phyloP scores from a whole-genome alignment of 1,140 invertebrate species.

The Chelonus insularis region DNA sequence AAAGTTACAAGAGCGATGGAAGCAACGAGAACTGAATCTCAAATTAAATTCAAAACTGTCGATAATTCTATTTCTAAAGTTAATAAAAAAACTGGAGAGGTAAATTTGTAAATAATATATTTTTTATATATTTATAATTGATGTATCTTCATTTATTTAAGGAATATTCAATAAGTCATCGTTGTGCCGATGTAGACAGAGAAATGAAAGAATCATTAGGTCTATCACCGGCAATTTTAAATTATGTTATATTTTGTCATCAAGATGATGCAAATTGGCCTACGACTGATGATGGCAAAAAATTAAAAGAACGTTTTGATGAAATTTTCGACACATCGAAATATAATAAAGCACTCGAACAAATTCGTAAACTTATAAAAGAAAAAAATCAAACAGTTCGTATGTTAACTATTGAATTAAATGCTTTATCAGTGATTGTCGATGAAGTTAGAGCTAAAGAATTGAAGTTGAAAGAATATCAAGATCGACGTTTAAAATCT shows the following conservation, averaged over 20 bases:
- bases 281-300: conserved; percentile 89
- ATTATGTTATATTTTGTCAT: conserved; percentile 98
- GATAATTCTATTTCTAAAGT: conserved; percentile 68
- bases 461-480: conserved; percentile 62
- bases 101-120: too few relatives aligned
- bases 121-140: too few relatives aligned
- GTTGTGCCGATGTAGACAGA: conserved; percentile 73
- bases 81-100: conserved; percentile 39
- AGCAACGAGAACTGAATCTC: conserved; percentile 63
- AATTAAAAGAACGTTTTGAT: conserved; percentile 95
- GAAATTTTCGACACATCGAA: conserved; percentile 94
- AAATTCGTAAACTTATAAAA: conserved; percentile 73
- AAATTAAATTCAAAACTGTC: conserved; percentile 67
- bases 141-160: too few relatives aligned
- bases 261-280: conserved; percentile 99
- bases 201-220: conserved; percentile 72
- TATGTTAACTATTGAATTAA: conserved; percentile 51
- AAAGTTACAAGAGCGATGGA: conserved; percentile 68
- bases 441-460: conserved; percentile 63
- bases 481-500: conserved; percentile 63
- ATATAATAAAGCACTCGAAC: conserved; percentile 91
- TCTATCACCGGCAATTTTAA: conserved; percentile 92
- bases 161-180: conserved; percentile 60
- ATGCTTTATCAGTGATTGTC: conserved; percentile 48
- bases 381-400: conserved; percentile 61